Evolutionary conservation across 2,113 vertebrate species (phyloP), one percentile per base, ranked within the genome.

Genomic region (Camarhynchus parvulus): DNA sequence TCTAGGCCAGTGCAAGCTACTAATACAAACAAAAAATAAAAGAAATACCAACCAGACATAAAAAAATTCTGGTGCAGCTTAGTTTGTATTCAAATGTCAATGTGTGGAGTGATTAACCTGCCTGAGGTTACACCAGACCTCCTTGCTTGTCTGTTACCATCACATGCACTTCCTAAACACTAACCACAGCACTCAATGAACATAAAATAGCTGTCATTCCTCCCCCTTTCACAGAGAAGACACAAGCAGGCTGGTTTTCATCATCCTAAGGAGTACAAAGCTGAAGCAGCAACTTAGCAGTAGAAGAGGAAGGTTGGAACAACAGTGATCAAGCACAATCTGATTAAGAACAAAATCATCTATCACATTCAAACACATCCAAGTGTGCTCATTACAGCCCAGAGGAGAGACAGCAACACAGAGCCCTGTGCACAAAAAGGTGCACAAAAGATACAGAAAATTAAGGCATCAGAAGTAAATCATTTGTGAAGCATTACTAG

Each of bases 221-320:
- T 86, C 28, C 42, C 44, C 10, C 33, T 74, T 58, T 11, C 63
- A 42, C 77, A 84, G 44, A 55, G 73, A 15, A 85, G 73, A 50
- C 56, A 74, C 20, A 37, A 86, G 74, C 56, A 76, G 42, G 39
- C 79, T 96, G 79, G 62, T 95, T 92, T 91, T 82, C 74, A 86
- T 95, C 94, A 83, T 31, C 35, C 52, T 58, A 62, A 89, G 18
- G 52, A 75, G 41, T 44, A 83, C 49, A 50, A 69, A 35, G 27
- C 83, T 44, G 14, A 80, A 33, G 24, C 1, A 72, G 55, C 52
- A 95, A 59, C 33, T 86, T 47, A 75, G 17, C 30, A 94, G 72
- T 75, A 69, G 56, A 91, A 41, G 7, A 39, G 30, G 31, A 80
- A 83, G 35, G 46, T 9, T 69, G 31, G 33, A 92, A 73, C 61